A percentile compares a stretch with the other conserved stretches of the same genome.
Conservation (phyloP, 2,888 invertebrate species). For the Enchytraeus crypticus region DNA sequence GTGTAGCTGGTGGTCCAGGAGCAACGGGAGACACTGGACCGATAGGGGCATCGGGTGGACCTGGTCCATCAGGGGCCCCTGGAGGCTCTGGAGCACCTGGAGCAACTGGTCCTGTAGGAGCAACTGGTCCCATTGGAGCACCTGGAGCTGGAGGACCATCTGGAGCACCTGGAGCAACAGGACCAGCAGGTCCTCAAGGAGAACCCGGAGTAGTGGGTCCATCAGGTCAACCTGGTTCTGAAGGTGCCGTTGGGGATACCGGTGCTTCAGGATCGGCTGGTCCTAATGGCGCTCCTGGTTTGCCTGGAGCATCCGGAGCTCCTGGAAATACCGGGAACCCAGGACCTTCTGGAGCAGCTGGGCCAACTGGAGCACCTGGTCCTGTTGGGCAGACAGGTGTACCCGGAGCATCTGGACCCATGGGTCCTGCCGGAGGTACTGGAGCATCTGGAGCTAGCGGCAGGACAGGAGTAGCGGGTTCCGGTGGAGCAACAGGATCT, state of each 20-base stretch:
- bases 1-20: constrained; percentile 1
- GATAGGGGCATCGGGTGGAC: constrained; percentile 11
- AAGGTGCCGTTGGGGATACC: background rate
- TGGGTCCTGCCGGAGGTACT: constrained; percentile 26
- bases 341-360: constrained; percentile 28
- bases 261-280: background rate
- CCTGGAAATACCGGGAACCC: background rate
- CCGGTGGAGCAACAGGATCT: constrained; percentile 17
- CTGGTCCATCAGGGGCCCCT: constrained; percentile 13
- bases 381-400: constrained; percentile 11
- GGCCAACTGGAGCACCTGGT: constrained; percentile 24
- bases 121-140: background rate
- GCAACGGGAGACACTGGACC: constrained; percentile 11
- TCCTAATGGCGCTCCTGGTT: constrained; percentile 2
- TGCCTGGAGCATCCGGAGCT: background rate
- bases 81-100: constrained; percentile 16
- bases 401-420: constrained; percentile 19
- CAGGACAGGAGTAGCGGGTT: constrained; percentile 28
- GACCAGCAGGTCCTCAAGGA: background rate
- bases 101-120: background rate
- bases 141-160: background rate
- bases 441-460: constrained; percentile 26
- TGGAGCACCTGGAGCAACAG: background rate
- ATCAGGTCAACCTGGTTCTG: constrained; percentile 1
- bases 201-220: background rate